Evolutionary conservation across 2,113 vertebrate genomes (phyloP).

Genomic region (Ceuthmochares aereus): DNA sequence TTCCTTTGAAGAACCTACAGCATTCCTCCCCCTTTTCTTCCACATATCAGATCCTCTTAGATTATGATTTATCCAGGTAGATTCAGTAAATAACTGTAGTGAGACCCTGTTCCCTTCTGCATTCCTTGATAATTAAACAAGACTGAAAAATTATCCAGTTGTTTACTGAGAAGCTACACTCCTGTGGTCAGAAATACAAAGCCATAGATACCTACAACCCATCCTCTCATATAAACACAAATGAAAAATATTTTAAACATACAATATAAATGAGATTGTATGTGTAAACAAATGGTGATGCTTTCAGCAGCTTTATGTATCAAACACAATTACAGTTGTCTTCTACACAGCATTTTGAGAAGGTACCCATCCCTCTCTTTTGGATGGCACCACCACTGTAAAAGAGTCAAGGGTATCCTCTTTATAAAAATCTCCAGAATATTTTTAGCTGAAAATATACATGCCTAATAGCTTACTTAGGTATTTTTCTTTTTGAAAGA

Average conservation of each 20-base stretch:
- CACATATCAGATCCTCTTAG: not conserved
- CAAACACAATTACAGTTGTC: not conserved
- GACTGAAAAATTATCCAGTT: not conserved
- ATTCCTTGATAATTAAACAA: not conserved
- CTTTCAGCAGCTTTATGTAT: not conserved
- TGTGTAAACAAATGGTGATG: not conserved
- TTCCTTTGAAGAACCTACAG: not conserved
- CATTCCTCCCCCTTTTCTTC: not conserved
- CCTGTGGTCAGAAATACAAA: not conserved
- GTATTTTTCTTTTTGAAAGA: not conserved
- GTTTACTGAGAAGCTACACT: not conserved
- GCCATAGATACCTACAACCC: not conserved
- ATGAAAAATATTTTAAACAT: not conserved
- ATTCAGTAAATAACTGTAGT: not conserved
- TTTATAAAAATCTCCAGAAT: not conserved
- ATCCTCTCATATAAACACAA: not conserved
- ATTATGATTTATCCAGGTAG: not conserved
- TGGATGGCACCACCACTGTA: not conserved
- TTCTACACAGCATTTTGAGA: not conserved
- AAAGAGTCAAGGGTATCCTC: not conserved
- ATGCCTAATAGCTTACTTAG: not conserved
- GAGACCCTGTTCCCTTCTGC: not conserved
- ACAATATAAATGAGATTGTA: not conserved
- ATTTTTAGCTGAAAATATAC: not conserved
- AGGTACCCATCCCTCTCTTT: not conserved